Base-by-base conservation (phyloP, 2,888 invertebrate genomes). In the Perithous albicinctus region DNA sequence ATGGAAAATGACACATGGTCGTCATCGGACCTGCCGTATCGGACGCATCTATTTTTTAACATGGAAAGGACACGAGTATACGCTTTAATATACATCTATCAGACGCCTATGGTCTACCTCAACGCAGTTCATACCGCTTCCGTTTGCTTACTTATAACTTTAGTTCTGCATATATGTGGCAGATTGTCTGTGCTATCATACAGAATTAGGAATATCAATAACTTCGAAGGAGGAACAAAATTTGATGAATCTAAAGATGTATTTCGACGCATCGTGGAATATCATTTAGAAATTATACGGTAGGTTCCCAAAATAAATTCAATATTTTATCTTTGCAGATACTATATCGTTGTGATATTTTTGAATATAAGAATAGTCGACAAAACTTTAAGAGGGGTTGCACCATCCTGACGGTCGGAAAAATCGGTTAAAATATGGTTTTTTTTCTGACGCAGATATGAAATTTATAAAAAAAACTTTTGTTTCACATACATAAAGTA, bases 51-150 rank as follows among this genome's bases (percentile, higher is more conserved):
- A 10, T 2, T 8, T 20, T 29, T 66, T 12, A 46, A 18, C 46
- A 48, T 66, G 6, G 66, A 66, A 15, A 15, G 12, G n/a, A 29
- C 29, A 2, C 12, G 15, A 5, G 32, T 35, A 32, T 66, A 66
- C 48, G 29, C 66, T 32, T 32, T 66, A 1, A 15, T 66, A 29
- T 66, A 66, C n/a, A 48, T 66, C 46, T 66, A 66, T 66, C 66
- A 66, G 32, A 46, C 66, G 7, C 66, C 66, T 1, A 66, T 66
- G 66, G 66, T 66, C 1, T 66, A 66, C 15, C 66, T 66, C 15
- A 66, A 66, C 18, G 66, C 66, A 32, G 66, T 66, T 29, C 66
- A 66, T 20, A 66, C 66, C 1, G 66, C 66, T 26, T 66, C 66
- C 15, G 66, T 66, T 48, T 66, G 66, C 43, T 18, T 66, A 12